Conservation (phyloP, 2,113 vertebrate species). For the Nothoprocta pentlandii region DNA sequence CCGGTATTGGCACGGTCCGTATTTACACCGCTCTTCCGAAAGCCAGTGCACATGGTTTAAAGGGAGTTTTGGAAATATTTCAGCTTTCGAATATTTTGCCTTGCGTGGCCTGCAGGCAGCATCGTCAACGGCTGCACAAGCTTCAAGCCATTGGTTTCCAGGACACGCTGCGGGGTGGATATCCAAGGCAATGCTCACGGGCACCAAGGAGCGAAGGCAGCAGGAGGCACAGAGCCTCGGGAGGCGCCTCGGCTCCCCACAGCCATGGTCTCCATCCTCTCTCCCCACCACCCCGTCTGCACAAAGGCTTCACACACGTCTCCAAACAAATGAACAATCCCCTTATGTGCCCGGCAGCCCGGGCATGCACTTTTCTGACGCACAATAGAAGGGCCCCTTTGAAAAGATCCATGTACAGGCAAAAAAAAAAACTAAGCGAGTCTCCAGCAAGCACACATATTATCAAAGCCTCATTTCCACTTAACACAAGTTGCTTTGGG, state of each 20-base stretch:
- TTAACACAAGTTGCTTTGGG: slow-evolving; percentile 39
- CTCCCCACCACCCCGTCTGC: slow-evolving; percentile 10
- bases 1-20: not conserved
- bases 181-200: not conserved
- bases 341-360: slow-evolving; percentile 3
- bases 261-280: not conserved
- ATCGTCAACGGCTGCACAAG: not conserved
- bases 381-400: not conserved
- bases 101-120: not conserved
- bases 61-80: not conserved
- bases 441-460: not conserved
- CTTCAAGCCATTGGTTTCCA: not conserved
- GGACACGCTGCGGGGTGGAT: not conserved
- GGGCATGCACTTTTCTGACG: not conserved
- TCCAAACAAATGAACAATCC: slow-evolving; percentile 37
- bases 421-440: not conserved
- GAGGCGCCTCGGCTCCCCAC: not conserved
- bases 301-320: slow-evolving; percentile 32
- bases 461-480: slow-evolving; percentile 42
- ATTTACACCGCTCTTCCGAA: not conserved
- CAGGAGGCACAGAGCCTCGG: rapidly evolving
- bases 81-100: not conserved
- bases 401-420: not conserved
- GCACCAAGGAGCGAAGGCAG: not conserved
- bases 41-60: not conserved